phyloP scores from a whole-genome alignment of 64 coral and sea anemone species.

The Pocillopora verrucosa region DNA sequence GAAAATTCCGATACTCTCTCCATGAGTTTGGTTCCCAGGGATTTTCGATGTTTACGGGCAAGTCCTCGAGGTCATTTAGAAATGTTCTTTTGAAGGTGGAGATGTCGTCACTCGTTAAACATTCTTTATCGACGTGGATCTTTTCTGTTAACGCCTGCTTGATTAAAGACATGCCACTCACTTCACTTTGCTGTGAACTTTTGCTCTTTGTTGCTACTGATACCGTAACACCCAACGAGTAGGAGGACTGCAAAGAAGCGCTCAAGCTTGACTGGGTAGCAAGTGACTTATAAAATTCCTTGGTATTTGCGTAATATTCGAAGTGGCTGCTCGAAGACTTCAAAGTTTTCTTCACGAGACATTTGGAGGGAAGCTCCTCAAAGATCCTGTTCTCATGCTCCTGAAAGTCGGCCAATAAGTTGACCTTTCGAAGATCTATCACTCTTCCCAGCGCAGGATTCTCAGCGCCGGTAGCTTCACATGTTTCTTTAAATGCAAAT shows the following conservation, averaged over 20 bases:
- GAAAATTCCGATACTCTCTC: constrained; percentile 39
- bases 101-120: not conserved
- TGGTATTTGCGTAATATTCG: constrained; percentile 16
- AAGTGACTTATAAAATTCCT: constrained; percentile 17
- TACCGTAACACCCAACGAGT: constrained; percentile 18
- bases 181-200: constrained; percentile 7
- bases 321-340: not conserved
- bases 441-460: not conserved
- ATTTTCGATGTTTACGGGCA: constrained; percentile 5
- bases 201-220: not conserved
- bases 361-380: not conserved
- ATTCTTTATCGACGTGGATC: constrained; percentile 18
- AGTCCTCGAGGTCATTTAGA: constrained; percentile 12
- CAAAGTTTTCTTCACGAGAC: not conserved
- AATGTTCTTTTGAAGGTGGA: constrained; percentile 6
- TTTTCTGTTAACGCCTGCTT: constrained; percentile 10
- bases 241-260: not conserved
- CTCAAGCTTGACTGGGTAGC: not conserved
- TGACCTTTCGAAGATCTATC: not conserved
- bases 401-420: not conserved
- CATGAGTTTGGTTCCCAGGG: constrained; percentile 52
- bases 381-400: not conserved
- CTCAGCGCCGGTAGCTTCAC: no score
- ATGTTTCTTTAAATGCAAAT: not conserved
- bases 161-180: constrained; percentile 49